A percentile compares a stretch with the other conserved stretches of the same genome.
Evolutionary conservation across 2,888 invertebrate species (phyloP).

Genomic region (Caenorhabditis japonica): DNA sequence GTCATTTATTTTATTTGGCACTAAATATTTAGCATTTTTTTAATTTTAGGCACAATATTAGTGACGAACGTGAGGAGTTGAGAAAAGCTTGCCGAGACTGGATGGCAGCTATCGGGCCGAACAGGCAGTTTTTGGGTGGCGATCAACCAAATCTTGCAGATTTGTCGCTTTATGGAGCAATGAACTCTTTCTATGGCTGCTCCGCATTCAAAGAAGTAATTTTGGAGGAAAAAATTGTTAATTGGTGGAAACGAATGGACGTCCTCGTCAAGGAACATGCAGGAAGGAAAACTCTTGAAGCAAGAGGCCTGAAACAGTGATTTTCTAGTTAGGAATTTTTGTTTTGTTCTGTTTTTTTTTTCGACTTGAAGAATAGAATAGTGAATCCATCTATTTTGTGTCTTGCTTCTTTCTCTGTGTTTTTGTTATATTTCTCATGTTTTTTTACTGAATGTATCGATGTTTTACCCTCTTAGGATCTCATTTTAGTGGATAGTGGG

Average conservation of each 20-base stretch:
- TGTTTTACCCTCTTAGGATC: slow-evolving; percentile 43
- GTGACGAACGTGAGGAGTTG: slow-evolving; percentile 88
- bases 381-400: slow-evolving; percentile 17
- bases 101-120: slow-evolving; percentile 83
- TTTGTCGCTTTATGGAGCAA: slow-evolving; percentile 79
- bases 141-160: slow-evolving; percentile 90
- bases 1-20: slow-evolving; percentile 9
- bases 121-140: slow-evolving; percentile 89
- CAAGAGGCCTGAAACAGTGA: slow-evolving; percentile 23
- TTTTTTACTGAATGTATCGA: slow-evolving; percentile 6
- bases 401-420: slow-evolving; percentile 27
- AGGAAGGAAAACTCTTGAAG: slow-evolving; percentile 51
- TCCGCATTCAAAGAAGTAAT: slow-evolving; percentile 73
- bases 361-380: slow-evolving; percentile 3
- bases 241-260: slow-evolving; percentile 68
- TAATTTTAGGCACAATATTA: slow-evolving; percentile 84
- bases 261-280: slow-evolving; percentile 61
- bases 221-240: slow-evolving; percentile 61
- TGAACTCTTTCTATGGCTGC: slow-evolving; percentile 75
- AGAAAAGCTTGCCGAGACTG: slow-evolving; percentile 90
- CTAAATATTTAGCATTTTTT: not conserved
- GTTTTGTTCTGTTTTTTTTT: not conserved
- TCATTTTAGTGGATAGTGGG: slow-evolving; percentile 17
- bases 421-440: slow-evolving; percentile 8
- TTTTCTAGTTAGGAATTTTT: slow-evolving; percentile 3